Conservation (phyloP, 2,888 invertebrate genomes). For the Cylloceria caligata region DNA sequence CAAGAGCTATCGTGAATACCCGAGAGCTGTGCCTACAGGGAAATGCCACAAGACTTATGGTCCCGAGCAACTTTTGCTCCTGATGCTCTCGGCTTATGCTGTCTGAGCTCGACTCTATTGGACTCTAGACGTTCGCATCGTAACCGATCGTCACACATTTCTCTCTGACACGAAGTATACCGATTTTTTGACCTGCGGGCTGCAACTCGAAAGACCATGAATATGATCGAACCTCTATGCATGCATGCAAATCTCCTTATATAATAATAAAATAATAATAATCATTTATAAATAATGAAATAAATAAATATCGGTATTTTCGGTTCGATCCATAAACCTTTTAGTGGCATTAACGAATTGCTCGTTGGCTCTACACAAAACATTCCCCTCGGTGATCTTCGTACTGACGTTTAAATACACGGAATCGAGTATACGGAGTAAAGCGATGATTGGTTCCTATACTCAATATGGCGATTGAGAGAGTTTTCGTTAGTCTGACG, state of each 20-base stretch:
- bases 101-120: background rate
- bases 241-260: no score
- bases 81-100: background rate
- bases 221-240: slow-evolving; percentile 3
- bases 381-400: no score
- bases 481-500: no score
- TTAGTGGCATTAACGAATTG: no score
- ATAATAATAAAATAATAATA: no score
- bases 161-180: slow-evolving; percentile 30
- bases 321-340: background rate
- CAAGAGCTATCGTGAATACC: slow-evolving; percentile 50
- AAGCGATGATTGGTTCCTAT: no score
- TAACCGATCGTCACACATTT: slow-evolving; percentile 46
- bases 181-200: slow-evolving; percentile 39
- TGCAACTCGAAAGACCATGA: background rate
- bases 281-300: no score
- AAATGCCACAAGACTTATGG: slow-evolving; percentile 61
- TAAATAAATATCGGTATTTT: background rate
- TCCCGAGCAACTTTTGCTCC: slow-evolving; percentile 39
- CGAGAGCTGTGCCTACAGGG: slow-evolving; percentile 62
- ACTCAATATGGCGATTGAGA: no score
- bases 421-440: no score
- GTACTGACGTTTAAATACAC: no score
- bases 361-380: no score
- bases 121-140: background rate